Conservation (phyloP, 2,113 vertebrate species). For the Oryzias woworae region DNA sequence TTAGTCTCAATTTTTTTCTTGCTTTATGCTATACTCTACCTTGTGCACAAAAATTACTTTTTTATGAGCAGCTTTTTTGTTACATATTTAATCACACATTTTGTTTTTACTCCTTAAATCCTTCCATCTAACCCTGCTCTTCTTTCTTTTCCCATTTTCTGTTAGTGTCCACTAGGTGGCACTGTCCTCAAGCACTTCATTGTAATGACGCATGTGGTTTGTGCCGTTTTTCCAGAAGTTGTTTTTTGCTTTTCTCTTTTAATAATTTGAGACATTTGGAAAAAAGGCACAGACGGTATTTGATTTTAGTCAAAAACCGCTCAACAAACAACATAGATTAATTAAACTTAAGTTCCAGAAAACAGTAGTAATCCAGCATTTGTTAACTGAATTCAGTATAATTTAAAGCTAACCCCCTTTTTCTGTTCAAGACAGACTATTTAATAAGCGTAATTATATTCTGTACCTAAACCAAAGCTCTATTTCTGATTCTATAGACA, state of each 20-base stretch:
- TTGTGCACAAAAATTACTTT: too few species aligned
- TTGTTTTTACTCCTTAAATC: not conserved
- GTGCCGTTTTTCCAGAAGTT: slow-evolving; percentile 46
- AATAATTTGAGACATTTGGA: slow-evolving; percentile 25
- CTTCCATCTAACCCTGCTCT: not conserved
- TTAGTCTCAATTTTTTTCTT: slow-evolving; percentile 18
- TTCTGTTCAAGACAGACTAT: slow-evolving; percentile 6
- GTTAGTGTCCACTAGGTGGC: slow-evolving; percentile 47
- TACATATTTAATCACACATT: too few species aligned
- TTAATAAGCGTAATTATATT: not conserved
- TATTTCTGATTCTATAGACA: slow-evolving; percentile 78
- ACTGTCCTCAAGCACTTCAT: slow-evolving; percentile 40
- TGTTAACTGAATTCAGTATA: slow-evolving; percentile 44
- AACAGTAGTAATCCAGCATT: slow-evolving; percentile 7
- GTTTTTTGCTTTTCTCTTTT: slow-evolving; percentile 15
- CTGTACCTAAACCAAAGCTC: not conserved
- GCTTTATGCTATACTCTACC: too few species aligned
- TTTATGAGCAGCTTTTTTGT: too few species aligned
- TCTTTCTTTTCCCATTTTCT: not conserved
- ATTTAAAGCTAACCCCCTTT: slow-evolving; percentile 11
- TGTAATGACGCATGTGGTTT: slow-evolving; percentile 48
- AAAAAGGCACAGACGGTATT: slow-evolving; percentile 3
- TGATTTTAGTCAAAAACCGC: slow-evolving; percentile 48
- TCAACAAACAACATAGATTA: not conserved
- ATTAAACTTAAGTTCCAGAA: not conserved